Base-by-base conservation (phyloP, 2,113 vertebrate species). In the Prunella fulvescens region DNA sequence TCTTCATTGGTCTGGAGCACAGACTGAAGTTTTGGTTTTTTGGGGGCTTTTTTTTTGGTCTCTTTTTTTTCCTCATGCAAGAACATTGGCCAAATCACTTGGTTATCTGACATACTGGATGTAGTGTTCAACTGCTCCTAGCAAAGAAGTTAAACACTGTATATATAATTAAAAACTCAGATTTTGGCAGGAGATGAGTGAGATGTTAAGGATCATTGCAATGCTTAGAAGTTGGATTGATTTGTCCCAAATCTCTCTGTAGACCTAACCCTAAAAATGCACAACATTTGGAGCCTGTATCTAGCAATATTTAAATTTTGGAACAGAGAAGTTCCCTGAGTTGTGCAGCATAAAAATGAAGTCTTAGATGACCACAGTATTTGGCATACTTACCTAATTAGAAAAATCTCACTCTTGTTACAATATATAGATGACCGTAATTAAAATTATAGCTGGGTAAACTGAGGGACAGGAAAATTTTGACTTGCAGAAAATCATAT, bases 141-240 rank as follows among this genome's bases (percentile, higher is more conserved):
- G 31, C 54, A 61, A 94, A 81, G 39, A 72, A 95, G 37, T 74
- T 74, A 65, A 54, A 77, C 12, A 19, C 42, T 70, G 31, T 65
- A 20, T 42, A 44, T 65, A 48, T 40, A 67, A 89, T 71, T 69
- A 87, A 91, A 91, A 31, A 88, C 61, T 76, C 31, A 61, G n/a
- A 85, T 80, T 80, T 85, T 88, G 76, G 71, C 66, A 94, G 50
- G 50, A 80, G 62, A 69, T 70, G 50, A 93, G 45, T 87, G 33
- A 56, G 44, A 87, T 24, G 51, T 66, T 86, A 66, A 80, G 26
- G 39, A 82, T 90, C 22, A 80, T 60, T 82, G 71, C 14, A 86
- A 33, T 69, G 28, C 29, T 76, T 90, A 73, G 82, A 95, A 94
- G 54, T 19, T 81, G 28, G 53, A 77, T 37, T 81, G 37, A 57